Evolutionary conservation across 2,888 invertebrate genomes (phyloP).

Genomic region (Dasysyrphus tricinctus): DNA sequence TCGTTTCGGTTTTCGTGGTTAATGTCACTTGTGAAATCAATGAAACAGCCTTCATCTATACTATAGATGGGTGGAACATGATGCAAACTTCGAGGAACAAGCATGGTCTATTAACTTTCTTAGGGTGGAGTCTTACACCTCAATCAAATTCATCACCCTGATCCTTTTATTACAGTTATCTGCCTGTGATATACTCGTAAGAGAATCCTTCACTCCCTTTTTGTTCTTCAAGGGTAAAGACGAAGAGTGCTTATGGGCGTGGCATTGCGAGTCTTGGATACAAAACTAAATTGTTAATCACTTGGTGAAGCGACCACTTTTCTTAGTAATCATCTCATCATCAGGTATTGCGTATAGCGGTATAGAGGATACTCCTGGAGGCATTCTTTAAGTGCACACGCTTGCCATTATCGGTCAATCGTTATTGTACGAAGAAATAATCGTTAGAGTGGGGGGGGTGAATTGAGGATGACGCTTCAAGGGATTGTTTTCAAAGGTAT

Average conservation of each 20-base stretch:
- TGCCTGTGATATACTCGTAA: conserved; percentile 19
- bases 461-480: not conserved
- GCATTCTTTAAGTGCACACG: conserved; percentile 57
- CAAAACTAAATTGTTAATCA: conserved; percentile 71
- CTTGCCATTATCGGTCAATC: conserved; percentile 43
- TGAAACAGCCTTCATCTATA: conserved; percentile 15
- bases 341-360: conserved; percentile 4
- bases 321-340: conserved; percentile 61
- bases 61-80: not conserved
- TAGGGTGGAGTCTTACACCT: conserved; percentile 70
- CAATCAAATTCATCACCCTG: conserved; percentile 64
- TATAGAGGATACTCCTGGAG: conserved; percentile 36
- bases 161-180: conserved; percentile 63
- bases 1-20: conserved; percentile 55
- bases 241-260: conserved; percentile 17
- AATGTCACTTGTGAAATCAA: conserved; percentile 56
- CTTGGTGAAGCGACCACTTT: conserved; percentile 53
- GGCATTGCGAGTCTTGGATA: conserved; percentile 34
- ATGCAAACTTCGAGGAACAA: conserved; percentile 50
- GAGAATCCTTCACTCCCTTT: not conserved
- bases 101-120: conserved; percentile 73
- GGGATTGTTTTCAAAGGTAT: conserved; percentile 24
- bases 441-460: not conserved
- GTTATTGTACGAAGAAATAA: conserved; percentile 29
- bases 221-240: not conserved